Conservation (phyloP, 2,113 vertebrate genomes). For the Bucco capensis region DNA sequence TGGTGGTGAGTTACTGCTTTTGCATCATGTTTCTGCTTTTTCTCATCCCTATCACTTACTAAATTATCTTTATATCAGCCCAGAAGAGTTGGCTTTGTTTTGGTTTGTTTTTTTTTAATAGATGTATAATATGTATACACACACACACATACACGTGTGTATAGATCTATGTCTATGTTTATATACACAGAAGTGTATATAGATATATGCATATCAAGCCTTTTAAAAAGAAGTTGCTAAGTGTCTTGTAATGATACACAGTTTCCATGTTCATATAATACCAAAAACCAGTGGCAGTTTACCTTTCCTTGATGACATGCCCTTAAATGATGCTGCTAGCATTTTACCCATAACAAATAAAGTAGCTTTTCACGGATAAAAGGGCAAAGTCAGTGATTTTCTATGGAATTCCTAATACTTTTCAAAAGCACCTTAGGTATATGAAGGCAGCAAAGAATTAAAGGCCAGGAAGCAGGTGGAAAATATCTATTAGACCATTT, state of each 20-base stretch:
- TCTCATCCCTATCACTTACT: too few relatives aligned
- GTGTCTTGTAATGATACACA: background rate
- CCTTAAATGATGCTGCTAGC: background rate
- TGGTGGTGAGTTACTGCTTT: too few relatives aligned
- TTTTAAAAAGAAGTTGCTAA: background rate
- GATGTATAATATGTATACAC: too few relatives aligned
- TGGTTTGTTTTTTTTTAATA: too few relatives aligned
- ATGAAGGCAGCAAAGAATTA: background rate
- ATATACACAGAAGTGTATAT: too few relatives aligned
- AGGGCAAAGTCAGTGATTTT: background rate
- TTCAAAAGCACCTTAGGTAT: background rate
- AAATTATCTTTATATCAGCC: too few relatives aligned
- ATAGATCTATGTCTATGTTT: too few relatives aligned
- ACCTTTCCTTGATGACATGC: background rate
- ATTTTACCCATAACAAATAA: background rate
- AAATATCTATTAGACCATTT: background rate
- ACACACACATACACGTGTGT: too few relatives aligned
- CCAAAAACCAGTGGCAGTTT: background rate
- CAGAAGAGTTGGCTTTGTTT: too few relatives aligned
- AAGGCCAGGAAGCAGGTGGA: background rate
- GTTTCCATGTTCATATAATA: background rate
- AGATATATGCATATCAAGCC: too few relatives aligned
- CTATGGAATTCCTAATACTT: background rate
- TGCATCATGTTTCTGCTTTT: too few relatives aligned
- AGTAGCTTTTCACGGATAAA: background rate